Base-by-base conservation (phyloP, 2,797 vertebrate species). In the Girardinus metallicus region DNA sequence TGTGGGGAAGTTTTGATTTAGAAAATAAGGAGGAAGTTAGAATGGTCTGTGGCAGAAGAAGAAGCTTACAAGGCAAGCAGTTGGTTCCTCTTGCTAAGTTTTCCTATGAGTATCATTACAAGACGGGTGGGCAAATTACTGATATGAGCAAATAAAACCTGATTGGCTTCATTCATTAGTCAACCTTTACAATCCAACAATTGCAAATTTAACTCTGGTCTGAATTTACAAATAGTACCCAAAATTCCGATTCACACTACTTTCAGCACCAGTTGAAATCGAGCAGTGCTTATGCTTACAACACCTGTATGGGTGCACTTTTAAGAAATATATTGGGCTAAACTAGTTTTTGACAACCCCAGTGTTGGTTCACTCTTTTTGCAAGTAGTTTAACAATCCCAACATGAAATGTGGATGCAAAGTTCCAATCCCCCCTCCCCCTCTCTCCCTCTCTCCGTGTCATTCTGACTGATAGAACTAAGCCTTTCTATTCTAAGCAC, bases 401-500 rank as follows among this genome's bases (percentile, higher is more conserved):
- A 16, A 79, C 64, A 80, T 85, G 49, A 83, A 75, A 80, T 80
- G 79, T 80, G 84, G 74, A 85, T 82, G 74, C 66, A 70, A 81
- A 75, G 73, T 62, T 77, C 75, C 39, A 23, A 66, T 49, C 16
- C 47, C 43, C 1, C 12, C 74, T 55, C 68, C 41, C 82, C 55
- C n/a, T n/a, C 76, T 31, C 81, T 34, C 78, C 21, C 74, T 29
- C 46, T 51, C 73, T 82, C 70, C 49, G 4, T 86, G 83, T 87
- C 76, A 82, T 74, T 80, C 76, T 78, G 83, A 85, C 81, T 92
- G 90, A 92, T 84, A 91, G 86, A 85, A 77, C 89, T 96, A 94
- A 96, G 93, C 95, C 93, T 88, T 95, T 96, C 95, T 96, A 96
- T 96, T 96, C 90, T 85, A 86, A 88, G 95, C 91, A 81, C 83